These are phyloP conservation scores for Amphibalanus amphitrite DNA, from an alignment of 1,140 invertebrate species.

Conservation along the genomic window DNA sequence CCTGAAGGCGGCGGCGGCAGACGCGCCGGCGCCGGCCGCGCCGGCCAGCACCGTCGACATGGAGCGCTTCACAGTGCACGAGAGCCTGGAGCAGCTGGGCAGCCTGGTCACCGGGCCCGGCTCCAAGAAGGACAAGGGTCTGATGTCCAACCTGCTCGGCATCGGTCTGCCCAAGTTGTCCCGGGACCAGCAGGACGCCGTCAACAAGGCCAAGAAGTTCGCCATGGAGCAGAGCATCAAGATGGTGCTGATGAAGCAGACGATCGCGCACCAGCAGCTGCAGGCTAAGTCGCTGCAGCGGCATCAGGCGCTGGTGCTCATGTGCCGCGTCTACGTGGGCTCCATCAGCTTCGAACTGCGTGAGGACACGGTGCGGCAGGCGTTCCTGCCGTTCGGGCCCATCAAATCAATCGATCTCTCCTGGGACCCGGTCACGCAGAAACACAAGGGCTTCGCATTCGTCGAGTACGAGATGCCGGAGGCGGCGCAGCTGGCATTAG, in stretches of 20 bases:
- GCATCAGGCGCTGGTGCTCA: slow-evolving; percentile 80
- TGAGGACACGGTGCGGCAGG: slow-evolving; percentile 93
- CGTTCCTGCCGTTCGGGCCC: slow-evolving; percentile 96
- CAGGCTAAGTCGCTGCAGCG: slow-evolving; percentile 63
- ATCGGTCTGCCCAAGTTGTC: slow-evolving; percentile 60
- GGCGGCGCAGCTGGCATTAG: slow-evolving; percentile 90
- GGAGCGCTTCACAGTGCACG: slow-evolving; percentile 11
- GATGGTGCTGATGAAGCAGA: slow-evolving; percentile 97
- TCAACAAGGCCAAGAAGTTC: slow-evolving; percentile 93
- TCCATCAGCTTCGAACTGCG: slow-evolving; percentile 98
- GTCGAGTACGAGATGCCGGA: slow-evolving; percentile 99
- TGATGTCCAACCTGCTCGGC: slow-evolving; percentile 17
- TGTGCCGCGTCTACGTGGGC: slow-evolving; percentile 98
- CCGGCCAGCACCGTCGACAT: neutral
- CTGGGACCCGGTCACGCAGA: slow-evolving; percentile 97
- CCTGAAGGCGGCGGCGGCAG: neutral
- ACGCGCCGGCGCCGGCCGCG: neutral
- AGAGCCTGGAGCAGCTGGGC: slow-evolving; percentile 25
- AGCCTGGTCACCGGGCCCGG: slow-evolving; percentile 34
- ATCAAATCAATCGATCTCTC: slow-evolving; percentile 99
- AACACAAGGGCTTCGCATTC: slow-evolving; percentile 99
- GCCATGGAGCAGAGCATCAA: slow-evolving; percentile 99
- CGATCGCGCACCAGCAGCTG: slow-evolving; percentile 92
- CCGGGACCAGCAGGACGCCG: slow-evolving; percentile 65
- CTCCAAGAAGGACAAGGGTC: slow-evolving; percentile 30